These are phyloP conservation scores for Caenorhabditis japonica DNA, from an alignment of 2,888 invertebrate genomes.

Conservation along the genomic window DNA sequence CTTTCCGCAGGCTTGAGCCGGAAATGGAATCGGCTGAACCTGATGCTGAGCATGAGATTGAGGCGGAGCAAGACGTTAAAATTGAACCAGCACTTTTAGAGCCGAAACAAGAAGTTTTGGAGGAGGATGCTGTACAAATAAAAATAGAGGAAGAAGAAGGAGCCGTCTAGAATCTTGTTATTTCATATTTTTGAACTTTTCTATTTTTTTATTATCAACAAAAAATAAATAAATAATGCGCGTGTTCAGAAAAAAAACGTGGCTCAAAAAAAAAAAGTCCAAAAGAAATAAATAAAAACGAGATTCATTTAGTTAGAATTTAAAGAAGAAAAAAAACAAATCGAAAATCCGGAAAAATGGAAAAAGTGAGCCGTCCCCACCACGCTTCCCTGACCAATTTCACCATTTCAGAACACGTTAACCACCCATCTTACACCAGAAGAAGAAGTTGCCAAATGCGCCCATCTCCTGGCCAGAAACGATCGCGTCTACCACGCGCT, in stretches of 20 bases:
- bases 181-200: background rate
- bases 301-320: no score
- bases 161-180: background rate
- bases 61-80: no score
- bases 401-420: no score
- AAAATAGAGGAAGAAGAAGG: background rate
- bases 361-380: no score
- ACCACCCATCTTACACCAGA: no score
- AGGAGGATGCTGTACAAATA: background rate
- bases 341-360: no score
- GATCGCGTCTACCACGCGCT: background rate
- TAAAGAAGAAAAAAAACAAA: no score
- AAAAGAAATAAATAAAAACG: no score
- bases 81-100: no score
- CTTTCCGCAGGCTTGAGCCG: conserved; percentile 12
- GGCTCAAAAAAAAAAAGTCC: no score
- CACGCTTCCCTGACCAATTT: no score
- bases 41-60: background rate
- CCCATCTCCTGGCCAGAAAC: background rate
- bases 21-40: background rate
- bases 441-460: conserved; percentile 1
- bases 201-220: conserved; percentile 3
- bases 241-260: background rate
- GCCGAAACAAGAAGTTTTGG: no score
- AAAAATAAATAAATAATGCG: conserved; percentile 1